Base-by-base conservation (phyloP, 2,797 vertebrate species). In the Manis javanica region DNA sequence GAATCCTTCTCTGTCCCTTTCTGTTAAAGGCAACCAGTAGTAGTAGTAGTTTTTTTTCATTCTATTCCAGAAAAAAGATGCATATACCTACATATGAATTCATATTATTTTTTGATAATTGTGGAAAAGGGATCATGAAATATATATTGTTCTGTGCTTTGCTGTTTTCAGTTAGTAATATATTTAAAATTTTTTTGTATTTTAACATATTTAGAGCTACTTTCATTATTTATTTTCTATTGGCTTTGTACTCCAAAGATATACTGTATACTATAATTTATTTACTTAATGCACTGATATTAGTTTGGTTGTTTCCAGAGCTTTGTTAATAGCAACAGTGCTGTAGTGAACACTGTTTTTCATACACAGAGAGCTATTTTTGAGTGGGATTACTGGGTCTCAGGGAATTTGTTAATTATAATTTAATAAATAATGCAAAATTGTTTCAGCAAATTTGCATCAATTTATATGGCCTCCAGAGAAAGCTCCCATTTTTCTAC, bases 111-210 rank as follows among this genome's bases (percentile, higher is more conserved):
- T 88, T 77, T 55, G 7, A 63, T 81, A 31, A 49, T 93, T 90
- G 29, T 12, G 57, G 31, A 81, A 74, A 49, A 51, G 18, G 21
- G 12, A 84, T 84, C 49, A 69, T 92, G 57, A 68, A 29, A 61
- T 92, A 42, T 14, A 51, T 57, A 51, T 23, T 75, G 26, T 59
- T 68, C 10, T 90, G 5, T 64, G 61, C 64, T 84, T 85, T 90
- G 19, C 23, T 53, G 29, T 93, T 90, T 79, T 81, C 23, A 39
- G 26, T 92, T 89, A 79, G 59, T 89, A 89, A 83, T 78, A 85
- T 72, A 1, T 26, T 78, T 46, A 88, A 26, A 10, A 0, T 34
- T 49, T 82, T 91, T 89, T 85, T 75, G 37, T 29, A 61, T 88
- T 84, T 78, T 78, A 16, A 55, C 24, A 49, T 24, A 55, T 72